phyloP scores from a whole-genome alignment of 1,140 invertebrate genomes.

The Ostrea denselamellosa region DNA sequence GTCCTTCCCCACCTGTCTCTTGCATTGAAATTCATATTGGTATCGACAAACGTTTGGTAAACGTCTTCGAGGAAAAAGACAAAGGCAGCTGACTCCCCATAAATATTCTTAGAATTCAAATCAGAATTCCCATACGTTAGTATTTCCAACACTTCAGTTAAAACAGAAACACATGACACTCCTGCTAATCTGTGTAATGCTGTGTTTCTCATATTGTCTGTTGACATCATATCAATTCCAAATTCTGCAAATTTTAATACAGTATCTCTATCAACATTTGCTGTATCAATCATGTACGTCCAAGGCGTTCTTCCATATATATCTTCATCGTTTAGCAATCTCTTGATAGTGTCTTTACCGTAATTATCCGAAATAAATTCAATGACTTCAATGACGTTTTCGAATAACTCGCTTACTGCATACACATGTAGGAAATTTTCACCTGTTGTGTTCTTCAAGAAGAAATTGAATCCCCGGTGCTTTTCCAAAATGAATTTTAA shows the following conservation, averaged over 20 bases:
- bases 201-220: constrained; percentile 41
- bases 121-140: not conserved
- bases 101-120: constrained; percentile 38
- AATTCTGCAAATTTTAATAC: not conserved
- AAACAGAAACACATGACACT: not conserved
- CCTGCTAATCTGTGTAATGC: constrained; percentile 33
- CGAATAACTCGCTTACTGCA: not conserved
- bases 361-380: not conserved
- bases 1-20: constrained; percentile 42
- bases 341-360: not conserved
- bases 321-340: constrained; percentile 14
- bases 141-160: not conserved
- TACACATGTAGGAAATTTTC: constrained; percentile 53
- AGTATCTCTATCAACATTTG: not conserved
- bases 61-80: not conserved
- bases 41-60: not conserved
- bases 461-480: not conserved
- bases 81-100: constrained; percentile 1
- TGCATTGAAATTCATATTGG: not conserved
- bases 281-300: constrained; percentile 7
- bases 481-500: not conserved
- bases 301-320: constrained; percentile 41
- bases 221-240: not conserved
- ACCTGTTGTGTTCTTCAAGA: not conserved
- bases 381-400: constrained; percentile 34